A percentile compares a stretch with the other conserved stretches of the same genome.
These are phyloP conservation scores for Centropus bengalensis DNA, from an alignment of 2,113 vertebrate genomes.

Conservation along the genomic window DNA sequence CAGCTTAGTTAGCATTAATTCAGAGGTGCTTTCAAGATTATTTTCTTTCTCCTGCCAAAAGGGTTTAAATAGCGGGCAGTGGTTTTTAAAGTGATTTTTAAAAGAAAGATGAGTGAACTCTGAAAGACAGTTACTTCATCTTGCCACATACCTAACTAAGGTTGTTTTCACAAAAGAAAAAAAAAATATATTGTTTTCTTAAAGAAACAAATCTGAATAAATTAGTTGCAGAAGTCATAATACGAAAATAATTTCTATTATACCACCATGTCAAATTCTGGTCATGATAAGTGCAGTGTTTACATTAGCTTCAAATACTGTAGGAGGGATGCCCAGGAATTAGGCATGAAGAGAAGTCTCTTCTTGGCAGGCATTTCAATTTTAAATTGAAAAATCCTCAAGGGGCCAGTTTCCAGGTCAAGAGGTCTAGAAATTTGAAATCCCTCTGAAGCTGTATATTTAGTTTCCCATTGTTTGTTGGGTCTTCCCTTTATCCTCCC, in stretches of 20 bases:
- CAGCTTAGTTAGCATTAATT: constrained; percentile 26
- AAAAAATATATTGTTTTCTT: too few species aligned
- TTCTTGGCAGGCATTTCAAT: neutral
- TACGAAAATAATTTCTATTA: neutral
- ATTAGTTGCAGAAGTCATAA: neutral
- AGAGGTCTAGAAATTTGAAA: neutral
- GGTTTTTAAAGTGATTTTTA: neutral
- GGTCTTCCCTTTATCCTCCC: neutral
- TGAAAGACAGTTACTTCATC: neutral
- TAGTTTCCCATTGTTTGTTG: neutral
- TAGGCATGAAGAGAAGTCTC: neutral
- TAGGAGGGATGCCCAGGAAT: neutral
- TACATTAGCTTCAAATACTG: neutral
- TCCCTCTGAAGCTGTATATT: neutral
- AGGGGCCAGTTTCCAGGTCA: neutral
- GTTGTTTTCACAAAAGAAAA: constrained; percentile 1
- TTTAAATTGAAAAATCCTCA: constrained; percentile 19
- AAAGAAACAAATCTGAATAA: neutral
- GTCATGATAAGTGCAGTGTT: neutral
- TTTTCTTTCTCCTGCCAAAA: constrained; percentile 2
- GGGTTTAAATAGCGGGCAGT: neutral
- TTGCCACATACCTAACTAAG: neutral
- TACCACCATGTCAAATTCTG: neutral
- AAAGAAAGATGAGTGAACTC: neutral
- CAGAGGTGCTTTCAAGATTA: constrained; percentile 19